Conservation (phyloP, 1,140 invertebrate genomes). For the Epicauta chinensis region DNA sequence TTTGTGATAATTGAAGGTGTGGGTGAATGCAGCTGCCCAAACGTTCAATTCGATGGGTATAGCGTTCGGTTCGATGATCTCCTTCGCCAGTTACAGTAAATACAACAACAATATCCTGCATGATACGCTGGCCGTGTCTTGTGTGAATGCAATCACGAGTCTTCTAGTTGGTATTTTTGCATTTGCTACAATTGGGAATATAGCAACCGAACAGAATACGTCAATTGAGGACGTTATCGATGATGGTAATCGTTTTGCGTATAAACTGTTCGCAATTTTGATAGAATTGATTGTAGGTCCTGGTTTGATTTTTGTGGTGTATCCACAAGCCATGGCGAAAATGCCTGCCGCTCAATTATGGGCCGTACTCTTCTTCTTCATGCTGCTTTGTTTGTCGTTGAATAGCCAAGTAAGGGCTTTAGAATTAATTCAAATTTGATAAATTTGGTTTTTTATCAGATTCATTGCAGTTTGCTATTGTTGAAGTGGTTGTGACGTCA, state of each 20-base stretch:
- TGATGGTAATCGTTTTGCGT: slow-evolving; percentile 57
- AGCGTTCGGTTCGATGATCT: slow-evolving; percentile 88
- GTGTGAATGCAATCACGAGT: slow-evolving; percentile 78
- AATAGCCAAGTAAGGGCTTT: slow-evolving; percentile 73
- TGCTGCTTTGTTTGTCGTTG: slow-evolving; percentile 81
- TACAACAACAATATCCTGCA: slow-evolving; percentile 85
- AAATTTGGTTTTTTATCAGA: slow-evolving; percentile 24
- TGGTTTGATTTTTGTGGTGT: slow-evolving; percentile 82
- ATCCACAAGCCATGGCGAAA: slow-evolving; percentile 82
- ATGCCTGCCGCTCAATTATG: slow-evolving; percentile 81
- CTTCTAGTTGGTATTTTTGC: slow-evolving; percentile 80
- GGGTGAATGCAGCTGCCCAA: slow-evolving; percentile 87
- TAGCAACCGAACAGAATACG: slow-evolving; percentile 72
- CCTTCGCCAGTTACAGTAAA: slow-evolving; percentile 91
- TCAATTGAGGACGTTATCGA: slow-evolving; percentile 73
- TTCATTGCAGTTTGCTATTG: slow-evolving; percentile 71
- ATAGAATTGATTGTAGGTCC: slow-evolving; percentile 57
- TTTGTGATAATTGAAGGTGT: slow-evolving; percentile 53
- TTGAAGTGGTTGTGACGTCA: slow-evolving; percentile 87
- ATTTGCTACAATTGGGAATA: slow-evolving; percentile 82
- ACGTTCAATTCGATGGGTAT: slow-evolving; percentile 91
- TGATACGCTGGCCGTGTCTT: slow-evolving; percentile 74
- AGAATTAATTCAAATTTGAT: slow-evolving; percentile 7
- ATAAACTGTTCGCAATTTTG: background rate
- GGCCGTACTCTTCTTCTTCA: slow-evolving; percentile 85